Percentiles rank a stretch among this genome's conserved stretches.
Conservation (phyloP, 2,797 vertebrate species). For the Heteromormyrus szaboi region DNA sequence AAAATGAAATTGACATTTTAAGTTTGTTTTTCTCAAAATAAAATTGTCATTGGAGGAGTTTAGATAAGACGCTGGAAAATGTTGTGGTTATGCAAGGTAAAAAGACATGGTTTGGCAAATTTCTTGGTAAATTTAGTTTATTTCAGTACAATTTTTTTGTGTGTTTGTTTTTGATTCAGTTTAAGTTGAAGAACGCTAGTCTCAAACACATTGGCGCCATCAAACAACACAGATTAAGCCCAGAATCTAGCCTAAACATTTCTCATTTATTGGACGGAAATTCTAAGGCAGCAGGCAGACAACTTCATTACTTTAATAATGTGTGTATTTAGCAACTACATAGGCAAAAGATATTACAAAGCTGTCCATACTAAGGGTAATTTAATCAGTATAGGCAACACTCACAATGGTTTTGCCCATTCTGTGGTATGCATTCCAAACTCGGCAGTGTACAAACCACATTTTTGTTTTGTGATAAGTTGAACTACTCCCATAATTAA, state of each 20-base stretch:
- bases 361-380: background rate
- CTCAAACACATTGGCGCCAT: background rate
- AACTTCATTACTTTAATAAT: background rate
- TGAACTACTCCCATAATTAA: background rate
- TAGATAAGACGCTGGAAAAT: no score
- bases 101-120: no score
- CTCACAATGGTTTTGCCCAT: background rate
- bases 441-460: background rate
- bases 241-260: background rate
- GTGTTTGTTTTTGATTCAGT: background rate
- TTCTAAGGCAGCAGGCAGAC: background rate
- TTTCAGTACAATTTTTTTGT: background rate
- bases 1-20: no score
- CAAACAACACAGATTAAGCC: background rate
- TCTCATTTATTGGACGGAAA: background rate
- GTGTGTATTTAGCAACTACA: background rate
- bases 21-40: no score
- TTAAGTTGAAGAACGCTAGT: background rate
- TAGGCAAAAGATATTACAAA: background rate
- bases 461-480: background rate
- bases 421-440: background rate
- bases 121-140: no score
- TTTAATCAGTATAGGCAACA: background rate
- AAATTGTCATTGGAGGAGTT: no score
- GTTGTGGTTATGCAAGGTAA: no score